Base-by-base conservation (phyloP, 2,113 vertebrate species). In the Plecotus auritus region DNA sequence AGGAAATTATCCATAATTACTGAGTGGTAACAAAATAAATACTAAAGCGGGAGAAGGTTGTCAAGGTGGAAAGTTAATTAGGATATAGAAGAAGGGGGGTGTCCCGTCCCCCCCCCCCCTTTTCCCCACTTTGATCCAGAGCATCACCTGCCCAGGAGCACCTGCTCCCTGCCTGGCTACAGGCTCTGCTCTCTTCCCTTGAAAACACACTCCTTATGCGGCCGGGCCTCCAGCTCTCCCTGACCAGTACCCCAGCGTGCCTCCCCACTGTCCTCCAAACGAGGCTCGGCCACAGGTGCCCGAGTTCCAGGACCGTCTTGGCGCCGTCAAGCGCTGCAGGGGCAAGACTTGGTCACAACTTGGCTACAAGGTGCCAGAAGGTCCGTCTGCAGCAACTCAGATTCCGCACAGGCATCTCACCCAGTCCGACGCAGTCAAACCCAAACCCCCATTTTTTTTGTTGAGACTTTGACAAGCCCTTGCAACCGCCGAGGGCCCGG, bases 371-470 rank as follows among this genome's bases (percentile, higher is more conserved):
- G 64, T 81, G 69, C 89, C 95, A 47, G 73, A 66, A 77, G 72
- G 70, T 49, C 83, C 51, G 84, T 30, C 72, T 70, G 70, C 5
- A 70, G 88, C 90, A 18, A 37, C 78, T 88, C 91, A 67, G 4
- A 86, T 77, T 80, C 90, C 92, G 54, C n/a, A 23, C 30, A 4
- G 87, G 32, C 87, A 42, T 85, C 87, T 87, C 85, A 95, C 96
- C 72, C 32, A 18, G 86, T 64, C 70, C 92, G 67, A 47, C 95
- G 97, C 56, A 16, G 77, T 93, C 59, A 90, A 96, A 96, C 91
- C 91, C 86, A 95, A 92, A 88, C 81, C 93, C 96, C 93, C 90
- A 42, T 94, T 96, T 86, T 96, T 86, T 86, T 30, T 97, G 95
- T 95, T 91, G 76, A 89, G 93, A 93, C 90, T 94, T 82, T 59